A percentile compares a stretch with the other conserved stretches of the same genome.
Conservation (phyloP, 2,888 invertebrate genomes). For the Fragum fragum region DNA sequence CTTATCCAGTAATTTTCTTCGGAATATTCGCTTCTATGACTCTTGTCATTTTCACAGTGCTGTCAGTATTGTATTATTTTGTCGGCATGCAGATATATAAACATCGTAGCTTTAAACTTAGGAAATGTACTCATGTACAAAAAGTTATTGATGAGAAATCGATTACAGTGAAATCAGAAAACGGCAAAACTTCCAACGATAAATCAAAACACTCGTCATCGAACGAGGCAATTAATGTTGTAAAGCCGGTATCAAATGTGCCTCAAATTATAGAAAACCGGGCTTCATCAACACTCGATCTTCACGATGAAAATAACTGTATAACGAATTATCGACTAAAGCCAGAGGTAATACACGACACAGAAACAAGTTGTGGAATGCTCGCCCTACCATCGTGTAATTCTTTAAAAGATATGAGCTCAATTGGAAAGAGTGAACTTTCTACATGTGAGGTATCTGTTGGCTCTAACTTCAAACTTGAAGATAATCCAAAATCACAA, state of each 20-base stretch:
- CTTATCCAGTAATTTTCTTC: conserved; percentile 65
- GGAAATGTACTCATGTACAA: conserved; percentile 61
- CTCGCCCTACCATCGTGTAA: conserved; percentile 15
- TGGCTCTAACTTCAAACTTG: not conserved
- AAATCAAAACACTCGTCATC: conserved; percentile 24
- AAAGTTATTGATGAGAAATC: conserved; percentile 54
- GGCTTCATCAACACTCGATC: conserved; percentile 1
- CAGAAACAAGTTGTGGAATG: conserved; percentile 49
- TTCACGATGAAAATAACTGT: not conserved
- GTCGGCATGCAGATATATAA: conserved; percentile 70
- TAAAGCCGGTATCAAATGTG: conserved; percentile 3
- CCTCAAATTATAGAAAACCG: conserved; percentile 12
- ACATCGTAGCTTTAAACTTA: conserved; percentile 60
- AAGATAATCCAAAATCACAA: not conserved
- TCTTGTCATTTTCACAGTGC: conserved; percentile 57
- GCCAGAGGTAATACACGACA: not conserved
- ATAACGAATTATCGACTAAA: not conserved
- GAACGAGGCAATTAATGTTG: conserved; percentile 15
- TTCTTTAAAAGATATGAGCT: conserved; percentile 2
- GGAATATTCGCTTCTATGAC: conserved; percentile 61
- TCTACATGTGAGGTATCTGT: conserved; percentile 21
- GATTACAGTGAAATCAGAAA: conserved; percentile 42
- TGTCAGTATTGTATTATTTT: conserved; percentile 66
- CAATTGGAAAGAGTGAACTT: not conserved
- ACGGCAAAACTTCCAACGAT: conserved; percentile 10